These are phyloP conservation scores for Eurypyga helias DNA, from an alignment of 2,113 vertebrate genomes.

Conservation along the genomic window DNA sequence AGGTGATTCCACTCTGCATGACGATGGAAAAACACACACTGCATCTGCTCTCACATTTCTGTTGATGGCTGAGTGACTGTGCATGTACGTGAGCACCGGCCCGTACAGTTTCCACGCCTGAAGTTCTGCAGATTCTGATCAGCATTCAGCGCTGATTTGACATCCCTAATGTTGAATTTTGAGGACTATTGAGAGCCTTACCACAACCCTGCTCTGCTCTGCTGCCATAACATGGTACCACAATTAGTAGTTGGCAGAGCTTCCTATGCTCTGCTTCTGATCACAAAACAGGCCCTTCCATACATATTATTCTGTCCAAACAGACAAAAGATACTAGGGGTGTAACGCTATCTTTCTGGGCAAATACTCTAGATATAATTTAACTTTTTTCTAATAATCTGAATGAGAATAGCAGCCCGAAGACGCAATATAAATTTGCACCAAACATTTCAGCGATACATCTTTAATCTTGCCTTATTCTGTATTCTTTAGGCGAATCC, in stretches of 20 bases:
- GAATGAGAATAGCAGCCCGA: background rate
- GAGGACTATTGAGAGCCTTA: background rate
- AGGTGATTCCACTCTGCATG: background rate
- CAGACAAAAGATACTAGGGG: background rate
- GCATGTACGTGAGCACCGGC: fast-evolving
- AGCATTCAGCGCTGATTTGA: background rate
- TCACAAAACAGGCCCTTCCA: background rate
- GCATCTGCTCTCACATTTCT: background rate
- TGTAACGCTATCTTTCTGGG: background rate
- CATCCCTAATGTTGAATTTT: background rate
- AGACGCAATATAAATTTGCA: background rate
- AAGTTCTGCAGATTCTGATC: background rate
- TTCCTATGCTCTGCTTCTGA: background rate
- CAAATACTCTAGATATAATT: background rate
- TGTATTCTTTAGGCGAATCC: background rate
- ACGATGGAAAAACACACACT: fast-evolving
- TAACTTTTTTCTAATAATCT: background rate
- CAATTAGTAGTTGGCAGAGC: background rate
- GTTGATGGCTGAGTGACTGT: background rate
- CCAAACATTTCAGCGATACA: background rate
- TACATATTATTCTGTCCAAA: background rate
- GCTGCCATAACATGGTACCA: background rate
- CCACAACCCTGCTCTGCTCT: background rate
- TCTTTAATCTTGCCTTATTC: background rate
- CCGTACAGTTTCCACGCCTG: background rate